A percentile compares a stretch with the other conserved stretches of the same genome.
Conservation (phyloP, 2,797 vertebrate genomes). For the Anguilla anguilla region DNA sequence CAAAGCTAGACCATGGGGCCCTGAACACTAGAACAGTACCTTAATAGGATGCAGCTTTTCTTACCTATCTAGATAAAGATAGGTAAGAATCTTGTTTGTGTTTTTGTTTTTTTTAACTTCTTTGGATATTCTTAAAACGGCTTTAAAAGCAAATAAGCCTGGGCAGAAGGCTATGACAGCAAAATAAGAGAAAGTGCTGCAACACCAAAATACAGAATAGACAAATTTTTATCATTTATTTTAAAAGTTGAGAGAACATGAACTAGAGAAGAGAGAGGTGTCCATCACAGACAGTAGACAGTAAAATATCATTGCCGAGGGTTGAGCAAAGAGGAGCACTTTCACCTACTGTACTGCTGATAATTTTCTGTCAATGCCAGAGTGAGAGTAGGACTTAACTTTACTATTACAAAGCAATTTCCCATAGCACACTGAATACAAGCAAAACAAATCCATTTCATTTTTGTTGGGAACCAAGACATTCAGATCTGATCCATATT, state of each 20-base stretch:
- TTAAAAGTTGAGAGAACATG: background rate
- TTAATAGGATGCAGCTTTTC: background rate
- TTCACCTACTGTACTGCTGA: background rate
- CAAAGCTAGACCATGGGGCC: no score
- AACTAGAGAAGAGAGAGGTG: background rate
- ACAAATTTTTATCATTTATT: background rate
- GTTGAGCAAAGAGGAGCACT: slow-evolving; percentile 8
- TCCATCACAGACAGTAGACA: background rate
- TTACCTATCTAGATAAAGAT: background rate
- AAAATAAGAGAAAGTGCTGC: background rate
- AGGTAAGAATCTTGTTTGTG: background rate
- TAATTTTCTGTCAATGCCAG: background rate
- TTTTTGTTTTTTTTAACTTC: background rate
- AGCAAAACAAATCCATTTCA: background rate
- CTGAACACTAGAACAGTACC: no score
- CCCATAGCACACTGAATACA: background rate
- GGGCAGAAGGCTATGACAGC: slow-evolving; percentile 4
- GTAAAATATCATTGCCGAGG: background rate
- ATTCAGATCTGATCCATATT: background rate
- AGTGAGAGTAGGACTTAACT: background rate
- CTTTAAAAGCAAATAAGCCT: background rate
- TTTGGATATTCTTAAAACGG: background rate
- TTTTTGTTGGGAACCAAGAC: background rate
- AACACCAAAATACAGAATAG: background rate
- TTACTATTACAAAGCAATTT: background rate